Base-by-base conservation (phyloP, 1,140 invertebrate genomes). In the Parapsyche elsis region DNA sequence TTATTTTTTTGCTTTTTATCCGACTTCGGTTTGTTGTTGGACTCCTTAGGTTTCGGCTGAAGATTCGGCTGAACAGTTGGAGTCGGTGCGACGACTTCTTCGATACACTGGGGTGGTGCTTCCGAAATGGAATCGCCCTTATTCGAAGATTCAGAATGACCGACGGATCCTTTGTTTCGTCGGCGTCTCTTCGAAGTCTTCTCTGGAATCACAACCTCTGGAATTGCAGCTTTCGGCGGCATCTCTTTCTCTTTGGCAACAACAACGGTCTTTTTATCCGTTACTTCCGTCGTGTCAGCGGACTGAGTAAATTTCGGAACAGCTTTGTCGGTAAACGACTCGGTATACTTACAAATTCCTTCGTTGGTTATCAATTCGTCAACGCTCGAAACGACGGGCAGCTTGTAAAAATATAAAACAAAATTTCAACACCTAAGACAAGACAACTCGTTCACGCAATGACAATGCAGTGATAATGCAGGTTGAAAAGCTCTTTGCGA, bases 1-100 rank as follows among this genome's bases (percentile, higher is more conserved):
- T 81, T 81, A 67, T 83, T 81, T 5, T 76, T 76, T 10, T 74
- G 45, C 23, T 83, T 83, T 64, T 79, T 81, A 30, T 83, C 79
- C 59, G 79, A 76, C 38, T 80, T 82, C 9, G 61, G 46, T 80
- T 80, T 80, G 21, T 81, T 71, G 23, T 82, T 80, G 12, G 78
- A 9, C 57, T 80, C 67, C 67, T 80, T 78, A 14, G 26, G 57
- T 44, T 80, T 61, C 19, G 67, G 46, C 14, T 49, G 26, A 46
- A 80, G 70, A 30, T 9, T 49, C n/a, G 49, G 26, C 0, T 38
- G 23, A 26, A 57, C 73, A 12, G 38, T 9, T n/a, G 45, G 14
- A n/a, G 19, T 7, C 14, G 45, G 5, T n/a, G 19, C n/a, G 9
- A 16, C 49, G 0, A 24, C 49, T 16, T 19, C 30, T 12, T n/a